Evolutionary conservation across 2,113 vertebrate species (phyloP), one percentile per base, ranked within the genome.

Genomic region (Trematomus loennbergii): DNA sequence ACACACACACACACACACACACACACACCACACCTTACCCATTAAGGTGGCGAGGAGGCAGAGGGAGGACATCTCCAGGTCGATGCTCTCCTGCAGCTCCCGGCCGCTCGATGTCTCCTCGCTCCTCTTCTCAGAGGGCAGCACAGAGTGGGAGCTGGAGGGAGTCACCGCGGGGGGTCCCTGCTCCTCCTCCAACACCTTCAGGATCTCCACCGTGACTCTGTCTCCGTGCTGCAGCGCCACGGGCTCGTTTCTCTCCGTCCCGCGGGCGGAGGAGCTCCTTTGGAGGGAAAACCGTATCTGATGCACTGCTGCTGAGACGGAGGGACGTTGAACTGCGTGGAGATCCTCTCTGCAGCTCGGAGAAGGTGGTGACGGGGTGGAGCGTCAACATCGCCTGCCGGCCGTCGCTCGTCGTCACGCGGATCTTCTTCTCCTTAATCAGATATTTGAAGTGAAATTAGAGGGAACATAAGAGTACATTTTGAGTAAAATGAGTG

Each of bases 31-130:
- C 25, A 3, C 2, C 25, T 29, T 36, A 99, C 98, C 98, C 97
- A 99, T 99, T 80, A 99, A 91, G 0, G 98, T 99, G 85, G 98
- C 97, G 71, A 99, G 95, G 91, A 99, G 97, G 93, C 97, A 99
- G 75, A 99, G 96, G 0, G 98, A 99, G 84, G 99, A 99, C 96
- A 99, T 98, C 93, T 99, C 98, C 78, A 99, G 97, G 92, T 99
- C 98, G 2, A 97, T 96, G 90, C 96, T 96, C 78, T 99, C 98
- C 87, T 98, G 97, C 58, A 98, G 94, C 68, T 99, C 97, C 78
- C 96, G 96, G 0, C 95, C 94, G 9, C 95, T 94, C 75, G 93
- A 88, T 52, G 93, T 87, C 82, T 97, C 97, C 45, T 97, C 96
- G 5, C 90, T 95, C n/a, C 95, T 96, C 61, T 89, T 91, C 0